phyloP scores from a whole-genome alignment of 1,140 invertebrate species.

The Drosophila insularis region DNA sequence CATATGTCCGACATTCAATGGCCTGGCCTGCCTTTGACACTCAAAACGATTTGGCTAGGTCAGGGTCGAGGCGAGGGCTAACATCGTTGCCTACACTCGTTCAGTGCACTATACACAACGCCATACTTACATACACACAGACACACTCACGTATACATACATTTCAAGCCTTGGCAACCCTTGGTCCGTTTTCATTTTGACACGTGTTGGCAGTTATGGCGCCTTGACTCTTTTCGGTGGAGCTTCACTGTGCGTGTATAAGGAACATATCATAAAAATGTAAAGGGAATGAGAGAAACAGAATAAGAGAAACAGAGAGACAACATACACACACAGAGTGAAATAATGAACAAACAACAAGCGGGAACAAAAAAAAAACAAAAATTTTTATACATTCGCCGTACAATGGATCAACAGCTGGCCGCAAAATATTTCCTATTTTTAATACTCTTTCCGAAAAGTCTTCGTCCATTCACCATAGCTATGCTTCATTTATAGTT shows the following conservation, averaged over 20 bases:
- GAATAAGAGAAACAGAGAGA: not conserved
- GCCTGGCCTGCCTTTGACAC: slow-evolving; percentile 68
- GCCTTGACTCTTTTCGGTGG: slow-evolving; percentile 36
- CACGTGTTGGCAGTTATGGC: slow-evolving; percentile 78
- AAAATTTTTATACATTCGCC: not conserved
- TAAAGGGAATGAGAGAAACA: not conserved
- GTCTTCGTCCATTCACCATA: no score
- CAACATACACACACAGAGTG: not conserved
- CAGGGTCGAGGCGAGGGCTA: slow-evolving; percentile 52
- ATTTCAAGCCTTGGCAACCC: slow-evolving; percentile 19
- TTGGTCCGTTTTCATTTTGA: slow-evolving; percentile 58
- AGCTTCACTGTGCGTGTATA: slow-evolving; percentile 44
- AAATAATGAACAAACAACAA: not conserved
- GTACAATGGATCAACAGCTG: slow-evolving; percentile 3
- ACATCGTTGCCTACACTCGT: slow-evolving; percentile 16
- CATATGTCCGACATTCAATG: slow-evolving; percentile 63
- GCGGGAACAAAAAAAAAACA: not conserved
- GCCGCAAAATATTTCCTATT: not conserved
- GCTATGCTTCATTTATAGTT: no score
- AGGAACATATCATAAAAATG: slow-evolving; percentile 65
- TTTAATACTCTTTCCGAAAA: slow-evolving; percentile 2
- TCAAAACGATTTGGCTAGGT: slow-evolving; percentile 74
- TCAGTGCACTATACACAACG: slow-evolving; percentile 1
- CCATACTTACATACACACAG: not conserved
- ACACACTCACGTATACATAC: not conserved